Evolutionary conservation across 2,113 vertebrate species (phyloP).

Genomic region (Pavo muticus): DNA sequence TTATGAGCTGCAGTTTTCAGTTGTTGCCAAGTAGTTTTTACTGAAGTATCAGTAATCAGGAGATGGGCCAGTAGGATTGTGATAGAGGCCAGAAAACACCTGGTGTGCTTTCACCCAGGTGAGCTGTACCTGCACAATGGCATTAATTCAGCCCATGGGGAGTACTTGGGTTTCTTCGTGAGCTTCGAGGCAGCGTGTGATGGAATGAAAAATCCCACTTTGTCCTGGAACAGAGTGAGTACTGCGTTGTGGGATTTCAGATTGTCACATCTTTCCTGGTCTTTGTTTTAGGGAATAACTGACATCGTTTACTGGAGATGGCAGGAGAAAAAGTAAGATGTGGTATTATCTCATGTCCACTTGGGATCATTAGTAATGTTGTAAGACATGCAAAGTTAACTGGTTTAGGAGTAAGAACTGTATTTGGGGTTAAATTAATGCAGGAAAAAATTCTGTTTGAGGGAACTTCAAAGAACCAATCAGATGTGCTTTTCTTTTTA

Average conservation of each 20-base stretch:
- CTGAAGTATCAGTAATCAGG: not conserved
- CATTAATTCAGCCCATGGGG: not conserved
- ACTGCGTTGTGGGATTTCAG: not conserved
- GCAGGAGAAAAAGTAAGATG: not conserved
- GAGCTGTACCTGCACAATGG: not conserved
- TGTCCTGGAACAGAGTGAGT: not conserved
- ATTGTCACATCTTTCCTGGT: fast-evolving
- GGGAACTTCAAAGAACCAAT: not conserved
- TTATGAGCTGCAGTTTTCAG: not conserved
- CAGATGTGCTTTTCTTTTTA: not conserved
- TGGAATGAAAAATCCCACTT: not conserved
- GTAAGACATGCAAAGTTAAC: not conserved
- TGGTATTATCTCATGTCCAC: not conserved
- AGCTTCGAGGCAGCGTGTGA: not conserved
- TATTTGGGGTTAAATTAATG: not conserved
- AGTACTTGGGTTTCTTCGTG: too few relatives aligned
- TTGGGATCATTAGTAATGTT: not conserved
- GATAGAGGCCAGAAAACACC: not conserved
- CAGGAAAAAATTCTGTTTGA: not conserved
- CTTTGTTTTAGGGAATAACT: not conserved
- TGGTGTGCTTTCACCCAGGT: not conserved
- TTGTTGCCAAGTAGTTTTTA: not conserved
- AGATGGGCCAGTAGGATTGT: not conserved
- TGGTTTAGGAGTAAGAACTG: not conserved
- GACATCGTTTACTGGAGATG: not conserved